Percentiles rank a stretch among this genome's conserved stretches.
phyloP scores from a whole-genome alignment of 2,113 vertebrate species.

The Forbesichthys agassizii region DNA sequence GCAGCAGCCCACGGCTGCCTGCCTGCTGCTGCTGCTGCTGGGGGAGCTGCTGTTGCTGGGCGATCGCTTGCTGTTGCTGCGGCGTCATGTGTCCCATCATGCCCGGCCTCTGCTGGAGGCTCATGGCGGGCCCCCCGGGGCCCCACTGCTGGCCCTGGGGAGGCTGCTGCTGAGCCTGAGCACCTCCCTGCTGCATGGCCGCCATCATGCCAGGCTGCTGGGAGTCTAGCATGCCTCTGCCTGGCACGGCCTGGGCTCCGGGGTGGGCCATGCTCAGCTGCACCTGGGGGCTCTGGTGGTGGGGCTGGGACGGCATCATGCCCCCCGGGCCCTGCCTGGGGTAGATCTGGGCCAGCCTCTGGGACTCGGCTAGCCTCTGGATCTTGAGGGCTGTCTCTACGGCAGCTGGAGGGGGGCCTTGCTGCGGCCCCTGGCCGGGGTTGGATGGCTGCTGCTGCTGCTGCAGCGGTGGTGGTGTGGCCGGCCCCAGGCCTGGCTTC shows the following conservation, averaged over 20 bases:
- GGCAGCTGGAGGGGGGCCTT: conserved; percentile 92
- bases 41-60: conserved; percentile 62
- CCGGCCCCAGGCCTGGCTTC: conserved; percentile 87
- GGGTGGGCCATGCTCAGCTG: conserved; percentile 85
- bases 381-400: conserved; percentile 98
- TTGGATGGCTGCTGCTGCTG: conserved; percentile 80
- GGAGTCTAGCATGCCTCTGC: too few relatives aligned
- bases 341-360: conserved; percentile 90
- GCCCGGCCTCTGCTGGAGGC: conserved; percentile 77
- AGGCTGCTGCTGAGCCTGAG: background rate
- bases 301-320: conserved; percentile 80
- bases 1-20: too few relatives aligned
- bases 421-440: conserved; percentile 65
- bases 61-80: conserved; percentile 75
- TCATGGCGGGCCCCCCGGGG: conserved; percentile 63
- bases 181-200: too few relatives aligned
- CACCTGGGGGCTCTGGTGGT: conserved; percentile 79
- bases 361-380: conserved; percentile 92
- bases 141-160: conserved; percentile 77
- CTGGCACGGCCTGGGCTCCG: conserved; percentile 61
- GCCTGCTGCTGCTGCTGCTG: conserved; percentile 29
- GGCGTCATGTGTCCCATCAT: conserved; percentile 71
- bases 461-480: conserved; percentile 85
- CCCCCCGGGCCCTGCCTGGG: conserved; percentile 74
- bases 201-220: too few relatives aligned